Base-by-base conservation (phyloP, 2,888 invertebrate species). In the Oscheius sp. region DNA sequence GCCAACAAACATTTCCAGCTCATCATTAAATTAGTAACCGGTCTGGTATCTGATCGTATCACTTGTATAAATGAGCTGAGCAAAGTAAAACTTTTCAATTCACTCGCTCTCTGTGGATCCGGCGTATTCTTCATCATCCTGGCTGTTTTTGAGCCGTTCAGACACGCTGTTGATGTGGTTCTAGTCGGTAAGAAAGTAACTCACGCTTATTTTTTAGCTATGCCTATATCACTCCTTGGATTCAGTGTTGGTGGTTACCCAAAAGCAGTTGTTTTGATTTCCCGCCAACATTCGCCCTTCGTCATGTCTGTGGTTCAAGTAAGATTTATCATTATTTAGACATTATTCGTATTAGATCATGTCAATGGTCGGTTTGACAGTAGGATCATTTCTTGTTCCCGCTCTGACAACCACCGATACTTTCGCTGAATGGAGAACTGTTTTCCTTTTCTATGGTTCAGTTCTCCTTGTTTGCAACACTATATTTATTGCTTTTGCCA, bases 201-300 rank as follows among this genome's bases (percentile, higher is more conserved):
- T 26, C 41, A 45, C 24, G 6, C 28, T 28, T 28, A 12, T 8
- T 1, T 73, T 68, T 47, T 70, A 71, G 77, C 79, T 0, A 71
- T 76, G 6, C 74, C 75, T 6, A 73, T 74, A 62, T 74, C 76
- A 26, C 67, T 80, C 9, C 75, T 82, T 17, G 82, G 82, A 3
- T 81, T 81, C 67, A 77, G 78, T 8, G 74, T 77, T 6, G 82
- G 82, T 2, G 82, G 82, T 2, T 82, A 74, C 62, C 72, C 75
- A 6, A 81, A 81, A 45, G 71, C 75, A n/a, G 73, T 74, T 8
- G 77, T 82, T 9, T 68, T 81, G 57, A 72, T 78, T 12, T 68
- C 82, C 45, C 72, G 76, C 12, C 80, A 82, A 47, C 74, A 73
- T 51, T 77, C 76, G 1, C 73, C 80, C 6, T 74, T 77, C 30